Conservation (phyloP, 2,113 vertebrate species). For the Eclectus roratus region DNA sequence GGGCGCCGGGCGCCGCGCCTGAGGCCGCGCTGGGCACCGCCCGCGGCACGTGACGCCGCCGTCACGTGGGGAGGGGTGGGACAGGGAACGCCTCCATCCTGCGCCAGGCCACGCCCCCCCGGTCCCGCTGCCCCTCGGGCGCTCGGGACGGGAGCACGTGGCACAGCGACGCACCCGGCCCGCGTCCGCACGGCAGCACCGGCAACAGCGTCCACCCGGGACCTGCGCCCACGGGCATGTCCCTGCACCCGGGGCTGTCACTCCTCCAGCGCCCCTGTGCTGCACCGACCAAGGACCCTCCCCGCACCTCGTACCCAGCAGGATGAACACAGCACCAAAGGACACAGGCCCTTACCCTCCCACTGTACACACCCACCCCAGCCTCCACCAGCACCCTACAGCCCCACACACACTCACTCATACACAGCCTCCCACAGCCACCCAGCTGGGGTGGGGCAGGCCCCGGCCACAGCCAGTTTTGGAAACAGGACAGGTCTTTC, state of each 20-base stretch:
- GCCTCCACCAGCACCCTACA: not conserved
- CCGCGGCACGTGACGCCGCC: not conserved
- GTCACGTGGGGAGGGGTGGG: conserved; percentile 33
- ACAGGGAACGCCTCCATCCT: not conserved
- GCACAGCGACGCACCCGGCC: not conserved
- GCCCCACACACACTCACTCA: not conserved
- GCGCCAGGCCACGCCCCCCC: rapidly evolving
- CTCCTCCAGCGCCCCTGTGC: not conserved
- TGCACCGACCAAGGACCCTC: not conserved
- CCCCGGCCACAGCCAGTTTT: rapidly evolving
- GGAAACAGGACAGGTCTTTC: not conserved
- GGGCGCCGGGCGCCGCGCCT: not conserved
- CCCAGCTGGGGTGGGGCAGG: no score
- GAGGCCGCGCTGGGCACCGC: not conserved
- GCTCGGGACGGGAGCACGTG: not conserved
- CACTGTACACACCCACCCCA: no score
- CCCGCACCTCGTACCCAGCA: no score
- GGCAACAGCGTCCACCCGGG: not conserved
- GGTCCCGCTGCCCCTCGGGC: no score
- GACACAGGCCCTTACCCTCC: no score
- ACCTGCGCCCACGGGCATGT: not conserved
- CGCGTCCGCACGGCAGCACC: no score
- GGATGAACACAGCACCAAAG: no score
- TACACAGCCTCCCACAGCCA: not conserved
- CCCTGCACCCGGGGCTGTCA: no score